phyloP scores from a whole-genome alignment of 2,797 vertebrate genomes.

The Odontamblyopus rebecca region DNA sequence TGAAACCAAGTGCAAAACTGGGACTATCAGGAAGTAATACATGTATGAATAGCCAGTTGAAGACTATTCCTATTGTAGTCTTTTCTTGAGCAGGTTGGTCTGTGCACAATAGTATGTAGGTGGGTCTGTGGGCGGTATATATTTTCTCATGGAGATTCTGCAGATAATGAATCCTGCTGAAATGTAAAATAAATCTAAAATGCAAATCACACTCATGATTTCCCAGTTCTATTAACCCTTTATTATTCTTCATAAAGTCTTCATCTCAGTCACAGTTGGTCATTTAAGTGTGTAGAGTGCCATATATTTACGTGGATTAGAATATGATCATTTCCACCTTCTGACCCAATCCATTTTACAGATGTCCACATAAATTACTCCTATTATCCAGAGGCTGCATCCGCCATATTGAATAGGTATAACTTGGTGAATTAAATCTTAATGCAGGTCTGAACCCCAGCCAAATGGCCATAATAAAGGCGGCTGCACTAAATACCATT shows the following conservation, averaged over 20 bases:
- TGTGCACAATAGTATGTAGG: slow-evolving; percentile 32
- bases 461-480: slow-evolving; percentile 67
- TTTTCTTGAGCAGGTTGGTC: slow-evolving; percentile 16
- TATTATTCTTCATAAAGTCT: slow-evolving; percentile 7
- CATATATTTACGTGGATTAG: slow-evolving; percentile 32
- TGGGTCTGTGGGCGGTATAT: slow-evolving; percentile 46
- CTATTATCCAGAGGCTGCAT: slow-evolving; percentile 21
- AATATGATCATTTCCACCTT: slow-evolving; percentile 31
- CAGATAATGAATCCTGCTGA: slow-evolving; percentile 31
- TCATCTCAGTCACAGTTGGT: slow-evolving; percentile 16
- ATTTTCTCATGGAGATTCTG: slow-evolving; percentile 40
- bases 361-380: slow-evolving; percentile 30
- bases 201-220: not conserved
- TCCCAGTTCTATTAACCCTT: slow-evolving; percentile 3
- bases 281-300: slow-evolving; percentile 13
- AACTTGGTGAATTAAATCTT: slow-evolving; percentile 52
- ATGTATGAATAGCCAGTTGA: slow-evolving; percentile 21
- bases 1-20: slow-evolving; percentile 66
- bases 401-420: slow-evolving; percentile 30
- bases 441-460: slow-evolving; percentile 53
- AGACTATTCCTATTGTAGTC: slow-evolving; percentile 13
- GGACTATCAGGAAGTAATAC: slow-evolving; percentile 8
- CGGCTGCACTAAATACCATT: slow-evolving; percentile 46
- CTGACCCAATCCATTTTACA: slow-evolving; percentile 34
- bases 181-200: slow-evolving; percentile 32